Conservation (phyloP, 1,140 invertebrate genomes). For the Platyura marginata region DNA sequence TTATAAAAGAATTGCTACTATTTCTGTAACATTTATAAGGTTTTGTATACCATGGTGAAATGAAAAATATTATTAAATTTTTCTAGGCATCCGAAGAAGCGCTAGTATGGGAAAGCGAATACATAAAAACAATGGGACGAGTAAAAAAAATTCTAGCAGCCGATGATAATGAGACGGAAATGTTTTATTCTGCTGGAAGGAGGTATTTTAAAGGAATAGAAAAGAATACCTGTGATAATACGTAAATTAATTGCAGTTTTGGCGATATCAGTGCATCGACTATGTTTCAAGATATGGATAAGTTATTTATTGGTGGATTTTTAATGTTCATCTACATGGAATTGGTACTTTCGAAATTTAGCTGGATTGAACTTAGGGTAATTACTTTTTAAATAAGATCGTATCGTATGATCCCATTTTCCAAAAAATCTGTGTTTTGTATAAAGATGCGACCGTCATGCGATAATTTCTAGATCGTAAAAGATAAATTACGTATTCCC, state of each 20-base stretch:
- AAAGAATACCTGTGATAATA: background rate
- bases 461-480: no score
- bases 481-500: no score
- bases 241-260: conserved; percentile 28
- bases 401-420: background rate
- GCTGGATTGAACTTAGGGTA: conserved; percentile 53
- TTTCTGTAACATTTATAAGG: background rate
- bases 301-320: conserved; percentile 42
- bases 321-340: conserved; percentile 58
- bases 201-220: conserved; percentile 24
- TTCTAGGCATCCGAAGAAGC: conserved; percentile 36
- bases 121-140: conserved; percentile 30
- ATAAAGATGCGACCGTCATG: no score
- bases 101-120: conserved; percentile 43
- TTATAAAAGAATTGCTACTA: no score
- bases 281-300: conserved; percentile 54
- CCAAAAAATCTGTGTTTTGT: no score
- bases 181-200: conserved; percentile 44
- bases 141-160: conserved; percentile 18
- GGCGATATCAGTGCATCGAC: conserved; percentile 45
- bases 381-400: conserved; percentile 1
- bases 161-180: conserved; percentile 18
- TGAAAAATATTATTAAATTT: background rate
- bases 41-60: background rate
- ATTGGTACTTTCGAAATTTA: conserved; percentile 50